phyloP scores from a whole-genome alignment of 1,140 invertebrate genomes.

The Macrobrachium rosenbergii region DNA sequence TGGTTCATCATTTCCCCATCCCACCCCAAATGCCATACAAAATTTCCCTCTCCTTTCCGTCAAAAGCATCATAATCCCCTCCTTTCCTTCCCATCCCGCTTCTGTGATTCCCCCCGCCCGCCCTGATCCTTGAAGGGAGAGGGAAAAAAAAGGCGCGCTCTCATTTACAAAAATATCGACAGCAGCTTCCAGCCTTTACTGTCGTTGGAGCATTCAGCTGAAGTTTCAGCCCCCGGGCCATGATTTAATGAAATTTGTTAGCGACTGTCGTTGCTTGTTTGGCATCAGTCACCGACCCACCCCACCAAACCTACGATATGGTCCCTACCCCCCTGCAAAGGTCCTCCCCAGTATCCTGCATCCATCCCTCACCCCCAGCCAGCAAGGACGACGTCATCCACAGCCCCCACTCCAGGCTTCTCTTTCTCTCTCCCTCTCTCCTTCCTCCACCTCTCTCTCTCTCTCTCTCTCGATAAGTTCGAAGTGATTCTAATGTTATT shows the following conservation, averaged over 20 bases:
- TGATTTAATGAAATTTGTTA: constrained; percentile 64
- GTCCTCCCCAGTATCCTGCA: too few species aligned
- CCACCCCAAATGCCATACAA: neutral
- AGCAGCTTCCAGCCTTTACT: neutral
- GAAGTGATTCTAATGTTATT: too few species aligned
- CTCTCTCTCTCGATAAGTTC: constrained; percentile 28
- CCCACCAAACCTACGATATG: neutral
- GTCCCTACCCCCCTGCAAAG: too few species aligned
- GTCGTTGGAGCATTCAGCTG: constrained; percentile 45
- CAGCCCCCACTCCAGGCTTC: neutral
- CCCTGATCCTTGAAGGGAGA: constrained; percentile 1
- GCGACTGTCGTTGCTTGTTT: constrained; percentile 60
- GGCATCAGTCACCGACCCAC: neutral
- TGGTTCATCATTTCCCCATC: neutral
- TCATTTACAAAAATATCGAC: constrained; percentile 45
- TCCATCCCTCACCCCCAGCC: too few species aligned
- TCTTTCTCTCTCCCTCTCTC: constrained; percentile 6
- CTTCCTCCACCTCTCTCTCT: too few species aligned
- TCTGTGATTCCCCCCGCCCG: neutral
- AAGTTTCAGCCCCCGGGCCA: constrained; percentile 52
- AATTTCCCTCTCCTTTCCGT: neutral
- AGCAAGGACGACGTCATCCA: neutral
- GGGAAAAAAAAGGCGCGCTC: neutral
- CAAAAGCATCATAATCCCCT: too few species aligned
- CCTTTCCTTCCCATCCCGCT: too few species aligned